Evolutionary conservation across 2,797 vertebrate species (phyloP).

Genomic region (Pipistrellus nathusii): DNA sequence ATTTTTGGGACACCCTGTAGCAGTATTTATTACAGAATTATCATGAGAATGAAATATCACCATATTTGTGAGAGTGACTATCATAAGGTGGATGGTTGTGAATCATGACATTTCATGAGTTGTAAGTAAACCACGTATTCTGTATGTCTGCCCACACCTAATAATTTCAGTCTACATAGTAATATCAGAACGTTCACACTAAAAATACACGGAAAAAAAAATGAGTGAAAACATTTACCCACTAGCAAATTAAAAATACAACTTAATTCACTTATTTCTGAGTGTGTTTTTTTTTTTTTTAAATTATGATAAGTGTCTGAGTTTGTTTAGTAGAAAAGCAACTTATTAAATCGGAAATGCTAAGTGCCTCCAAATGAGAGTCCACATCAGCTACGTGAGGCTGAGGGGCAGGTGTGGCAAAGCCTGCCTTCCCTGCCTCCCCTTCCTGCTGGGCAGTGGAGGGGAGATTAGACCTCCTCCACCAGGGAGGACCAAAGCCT

Average conservation of each 20-base stretch:
- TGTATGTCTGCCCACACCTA: background rate
- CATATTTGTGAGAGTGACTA: background rate
- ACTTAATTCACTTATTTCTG: constrained; percentile 5
- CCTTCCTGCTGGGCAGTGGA: background rate
- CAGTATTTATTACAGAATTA: background rate
- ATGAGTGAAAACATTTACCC: background rate
- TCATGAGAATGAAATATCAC: background rate
- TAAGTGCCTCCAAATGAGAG: background rate
- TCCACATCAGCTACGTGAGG: background rate
- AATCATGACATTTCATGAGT: background rate
- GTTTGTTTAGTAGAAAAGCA: background rate
- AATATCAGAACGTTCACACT: background rate
- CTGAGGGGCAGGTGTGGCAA: background rate
- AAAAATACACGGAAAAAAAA: background rate
- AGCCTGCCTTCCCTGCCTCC: background rate
- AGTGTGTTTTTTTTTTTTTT: background rate
- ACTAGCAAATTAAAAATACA: constrained; percentile 42
- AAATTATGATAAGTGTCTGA: background rate
- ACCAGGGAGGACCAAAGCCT: background rate
- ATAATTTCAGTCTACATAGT: constrained; percentile 14
- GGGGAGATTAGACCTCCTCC: background rate
- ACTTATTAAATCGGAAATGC: constrained; percentile 2
- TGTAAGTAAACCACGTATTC: background rate
- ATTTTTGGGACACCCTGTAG: background rate
- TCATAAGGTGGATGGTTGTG: background rate